These are phyloP conservation scores for Sardinella longiceps DNA, from an alignment of 2,797 vertebrate genomes.

Conservation along the genomic window DNA sequence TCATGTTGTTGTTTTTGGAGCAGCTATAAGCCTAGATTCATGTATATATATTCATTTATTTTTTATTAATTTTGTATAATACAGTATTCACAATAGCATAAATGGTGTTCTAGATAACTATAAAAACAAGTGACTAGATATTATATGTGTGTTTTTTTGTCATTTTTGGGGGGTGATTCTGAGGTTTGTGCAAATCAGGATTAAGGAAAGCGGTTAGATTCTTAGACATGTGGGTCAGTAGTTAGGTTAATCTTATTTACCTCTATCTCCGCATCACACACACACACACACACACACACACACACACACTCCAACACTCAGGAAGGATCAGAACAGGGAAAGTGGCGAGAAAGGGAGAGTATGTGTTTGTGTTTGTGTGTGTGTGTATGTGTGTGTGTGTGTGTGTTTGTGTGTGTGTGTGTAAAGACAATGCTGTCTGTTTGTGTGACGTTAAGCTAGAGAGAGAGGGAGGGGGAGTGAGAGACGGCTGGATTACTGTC, in stretches of 20 bases:
- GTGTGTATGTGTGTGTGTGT: constrained; percentile 17
- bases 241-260: constrained; percentile 1
- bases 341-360: not conserved
- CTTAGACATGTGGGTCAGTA: constrained; percentile 8
- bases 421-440: constrained; percentile 35
- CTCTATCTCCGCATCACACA: not conserved
- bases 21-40: not conserved
- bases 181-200: not conserved
- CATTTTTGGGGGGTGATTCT: not conserved
- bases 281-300: not conserved
- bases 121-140: not conserved
- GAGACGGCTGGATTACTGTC: constrained; percentile 25
- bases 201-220: constrained; percentile 1
- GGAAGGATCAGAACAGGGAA: constrained; percentile 8
- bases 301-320: not conserved
- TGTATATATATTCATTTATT: not conserved
- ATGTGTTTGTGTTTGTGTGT: not conserved
- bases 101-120: not conserved
- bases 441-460: constrained; percentile 30
- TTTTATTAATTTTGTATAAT: too few relatives aligned
- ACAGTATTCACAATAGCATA: too few relatives aligned
- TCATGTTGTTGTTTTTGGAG: too few relatives aligned
- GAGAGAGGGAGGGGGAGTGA: not conserved
- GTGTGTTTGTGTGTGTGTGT: not conserved
- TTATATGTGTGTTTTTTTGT: not conserved